A percentile compares a stretch with the other conserved stretches of the same genome.
These are phyloP conservation scores for Nothocercus julius DNA, from an alignment of 2,113 vertebrate species.

Conservation along the genomic window DNA sequence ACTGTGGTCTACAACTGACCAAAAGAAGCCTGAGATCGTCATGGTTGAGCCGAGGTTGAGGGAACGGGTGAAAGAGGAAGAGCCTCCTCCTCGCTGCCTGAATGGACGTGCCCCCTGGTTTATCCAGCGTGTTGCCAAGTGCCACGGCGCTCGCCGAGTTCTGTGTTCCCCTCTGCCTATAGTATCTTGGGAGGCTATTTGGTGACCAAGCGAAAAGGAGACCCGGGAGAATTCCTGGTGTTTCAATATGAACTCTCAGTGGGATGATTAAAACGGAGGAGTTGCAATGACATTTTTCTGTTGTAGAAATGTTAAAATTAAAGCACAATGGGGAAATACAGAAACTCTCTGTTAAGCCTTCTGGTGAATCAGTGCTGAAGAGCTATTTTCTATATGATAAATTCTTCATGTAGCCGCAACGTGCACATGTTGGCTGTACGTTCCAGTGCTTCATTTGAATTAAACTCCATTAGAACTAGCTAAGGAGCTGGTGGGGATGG, in stretches of 20 bases:
- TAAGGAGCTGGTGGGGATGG: constrained; percentile 14
- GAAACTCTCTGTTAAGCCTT: neutral
- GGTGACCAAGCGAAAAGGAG: neutral
- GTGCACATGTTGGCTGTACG: neutral
- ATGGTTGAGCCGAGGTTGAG: neutral
- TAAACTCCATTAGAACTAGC: constrained; percentile 20
- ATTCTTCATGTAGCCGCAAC: neutral
- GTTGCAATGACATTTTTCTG: neutral
- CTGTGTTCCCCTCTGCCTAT: neutral
- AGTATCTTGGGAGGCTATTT: neutral
- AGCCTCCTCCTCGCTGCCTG: neutral
- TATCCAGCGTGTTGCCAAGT: neutral
- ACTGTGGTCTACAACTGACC: neutral
- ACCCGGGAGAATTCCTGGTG: neutral
- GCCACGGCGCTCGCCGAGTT: neutral
- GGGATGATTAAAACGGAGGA: neutral
- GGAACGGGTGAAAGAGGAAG: neutral
- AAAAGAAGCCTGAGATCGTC: neutral
- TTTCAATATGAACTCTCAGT: neutral
- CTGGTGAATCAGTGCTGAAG: neutral
- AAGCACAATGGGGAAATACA: accelerated
- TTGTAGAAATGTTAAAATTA: neutral
- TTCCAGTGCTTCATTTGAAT: constrained; percentile 63
- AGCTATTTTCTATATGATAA: neutral
- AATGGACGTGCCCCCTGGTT: neutral